Percentiles rank a stretch among this genome's conserved stretches.
Evolutionary conservation across 2,888 invertebrate species (phyloP).

Genomic region (Pandemis cinnamomeana): DNA sequence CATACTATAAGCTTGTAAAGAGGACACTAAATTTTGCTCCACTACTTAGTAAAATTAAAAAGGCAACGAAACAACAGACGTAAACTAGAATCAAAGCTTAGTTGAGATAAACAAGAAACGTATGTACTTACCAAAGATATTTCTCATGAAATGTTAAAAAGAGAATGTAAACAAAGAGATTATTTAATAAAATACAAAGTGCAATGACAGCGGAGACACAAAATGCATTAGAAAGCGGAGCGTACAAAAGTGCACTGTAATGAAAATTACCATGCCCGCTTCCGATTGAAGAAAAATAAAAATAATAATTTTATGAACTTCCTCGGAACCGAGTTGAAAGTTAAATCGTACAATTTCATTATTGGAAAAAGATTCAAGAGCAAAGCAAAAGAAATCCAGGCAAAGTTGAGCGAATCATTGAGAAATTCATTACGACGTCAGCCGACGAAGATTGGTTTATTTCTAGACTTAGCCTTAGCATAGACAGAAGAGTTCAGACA

Average conservation of each 20-base stretch:
- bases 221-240: not conserved
- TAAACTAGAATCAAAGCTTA: no score
- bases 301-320: constrained; percentile 32
- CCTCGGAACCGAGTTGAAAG: constrained; percentile 38
- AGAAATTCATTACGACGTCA: constrained; percentile 22
- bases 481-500: not conserved
- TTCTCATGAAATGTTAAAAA: not conserved
- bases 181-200: not conserved
- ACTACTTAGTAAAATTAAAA: no score
- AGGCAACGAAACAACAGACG: no score
- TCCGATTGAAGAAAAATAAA: constrained; percentile 24
- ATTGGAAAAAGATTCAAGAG: constrained; percentile 40
- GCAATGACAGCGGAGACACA: not conserved
- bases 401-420: constrained; percentile 13
- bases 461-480: not conserved
- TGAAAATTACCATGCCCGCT: not conserved
- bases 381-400: constrained; percentile 13
- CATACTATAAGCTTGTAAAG: no score
- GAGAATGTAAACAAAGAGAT: not conserved
- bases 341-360: constrained; percentile 44
- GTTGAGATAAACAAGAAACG: no score
- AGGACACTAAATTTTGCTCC: no score
- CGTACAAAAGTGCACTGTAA: not conserved
- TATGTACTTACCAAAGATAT: not conserved
- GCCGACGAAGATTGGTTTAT: not conserved